A percentile compares a stretch with the other conserved stretches of the same genome.
phyloP scores from a whole-genome alignment of 2,797 vertebrate genomes.

The Catharus ustulatus region DNA sequence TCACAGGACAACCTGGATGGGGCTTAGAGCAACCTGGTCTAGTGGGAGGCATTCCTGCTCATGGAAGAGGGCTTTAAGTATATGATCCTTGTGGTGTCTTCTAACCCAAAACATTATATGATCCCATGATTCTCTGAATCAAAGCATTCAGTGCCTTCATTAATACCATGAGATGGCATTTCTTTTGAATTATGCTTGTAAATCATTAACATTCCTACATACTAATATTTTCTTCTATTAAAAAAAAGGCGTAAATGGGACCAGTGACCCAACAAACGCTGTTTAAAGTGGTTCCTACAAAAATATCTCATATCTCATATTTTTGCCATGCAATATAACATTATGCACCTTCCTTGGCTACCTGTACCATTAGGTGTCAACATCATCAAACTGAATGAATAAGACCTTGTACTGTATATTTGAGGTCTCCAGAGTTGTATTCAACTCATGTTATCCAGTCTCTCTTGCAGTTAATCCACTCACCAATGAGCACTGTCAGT shows the following conservation, averaged over 20 bases:
- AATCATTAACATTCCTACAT: neutral
- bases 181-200: neutral
- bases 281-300: neutral
- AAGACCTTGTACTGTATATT: neutral
- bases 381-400: neutral
- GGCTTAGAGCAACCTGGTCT: neutral
- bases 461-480: neutral
- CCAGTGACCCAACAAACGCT: neutral
- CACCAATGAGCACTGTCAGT: neutral
- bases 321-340: neutral
- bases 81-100: neutral
- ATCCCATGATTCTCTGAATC: neutral
- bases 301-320: neutral
- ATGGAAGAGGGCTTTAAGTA: fast-evolving
- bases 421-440: neutral
- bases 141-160: neutral
- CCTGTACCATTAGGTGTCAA: neutral
- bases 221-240: neutral
- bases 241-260: neutral
- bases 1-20: neutral
- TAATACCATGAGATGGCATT: neutral
- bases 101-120: neutral
- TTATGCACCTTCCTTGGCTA: neutral
- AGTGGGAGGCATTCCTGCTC: neutral
- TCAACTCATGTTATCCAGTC: neutral